Base-by-base conservation (phyloP, 2,797 vertebrate genomes). In the Pangasius larnaudii region DNA sequence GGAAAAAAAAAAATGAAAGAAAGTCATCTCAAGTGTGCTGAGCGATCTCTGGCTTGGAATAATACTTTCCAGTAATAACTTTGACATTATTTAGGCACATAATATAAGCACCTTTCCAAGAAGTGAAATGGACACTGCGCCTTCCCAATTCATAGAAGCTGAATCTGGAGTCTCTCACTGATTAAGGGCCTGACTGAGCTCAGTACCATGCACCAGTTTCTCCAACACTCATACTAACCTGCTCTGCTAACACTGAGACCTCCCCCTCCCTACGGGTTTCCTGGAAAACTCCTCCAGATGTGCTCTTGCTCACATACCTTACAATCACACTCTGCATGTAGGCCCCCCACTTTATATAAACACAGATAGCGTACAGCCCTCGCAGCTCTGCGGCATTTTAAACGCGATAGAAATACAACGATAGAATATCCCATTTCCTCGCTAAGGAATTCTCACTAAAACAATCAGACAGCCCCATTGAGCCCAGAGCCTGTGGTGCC, bases 161-260 rank as follows among this genome's bases (percentile, higher is more conserved):
- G 5, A 49, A 22, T 30, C 84, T 88, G 84, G 49, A 84, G n/a
- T 69, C 3, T 88, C 53, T 30, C 85, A 87, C 92, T 91, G 67
- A 92, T 92, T 86, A 89, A 89, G 91, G 86, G n/a, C 65, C 90
- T 84, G 85, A 87, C 33, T 18, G 87, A 85, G 61, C 91, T 49
- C 36, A 18, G 85, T 79, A 93, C 93, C 94, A 94, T 93, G 94
- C 92, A 95, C 95, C 9, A 85, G 91, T 92, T 90, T 91, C 94
- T 86, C 95, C 74, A 24, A 53, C 90, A 93, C 95, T 92, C 89
- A 46, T 87, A 36, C 67, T 36, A 90, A 93, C 94, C 91, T 56
- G 46, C 65, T 86, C 49, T 33, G 22, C 85, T 77, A 9, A 84
- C 11, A 72, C 58, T 4, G 33, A 75, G n/a, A 53, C 63, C 85